Evolutionary conservation across 1,140 invertebrate genomes (phyloP).

Genomic region (Drosophila bocqueti): DNA sequence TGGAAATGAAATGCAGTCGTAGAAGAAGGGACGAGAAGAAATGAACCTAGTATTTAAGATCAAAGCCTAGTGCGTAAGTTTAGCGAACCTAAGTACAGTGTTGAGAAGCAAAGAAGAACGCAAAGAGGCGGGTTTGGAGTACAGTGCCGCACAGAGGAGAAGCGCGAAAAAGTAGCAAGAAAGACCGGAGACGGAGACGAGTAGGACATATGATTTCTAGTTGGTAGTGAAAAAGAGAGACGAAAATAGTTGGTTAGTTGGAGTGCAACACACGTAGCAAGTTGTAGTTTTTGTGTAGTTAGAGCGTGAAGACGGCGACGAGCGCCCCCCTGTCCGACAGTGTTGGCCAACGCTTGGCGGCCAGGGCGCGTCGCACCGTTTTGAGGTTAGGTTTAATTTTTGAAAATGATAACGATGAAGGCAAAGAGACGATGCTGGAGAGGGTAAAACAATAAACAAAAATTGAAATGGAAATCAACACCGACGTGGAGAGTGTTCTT

Average conservation of each 20-base stretch:
- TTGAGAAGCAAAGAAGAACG: slow-evolving; percentile 44
- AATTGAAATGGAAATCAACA: slow-evolving; percentile 21
- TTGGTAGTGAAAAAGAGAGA: slow-evolving; percentile 54
- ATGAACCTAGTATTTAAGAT: slow-evolving; percentile 71
- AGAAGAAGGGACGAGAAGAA: slow-evolving; percentile 25
- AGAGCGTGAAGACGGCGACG: slow-evolving; percentile 33
- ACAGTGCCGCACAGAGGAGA: slow-evolving; percentile 2
- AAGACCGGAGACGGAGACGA: slow-evolving; percentile 30
- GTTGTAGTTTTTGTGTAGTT: slow-evolving; percentile 76
- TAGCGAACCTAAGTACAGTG: slow-evolving; percentile 68
- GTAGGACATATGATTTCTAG: slow-evolving; percentile 68
- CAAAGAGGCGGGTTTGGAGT: slow-evolving; percentile 5
- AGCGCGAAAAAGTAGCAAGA: slow-evolving; percentile 29
- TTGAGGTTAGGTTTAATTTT: slow-evolving; percentile 66
- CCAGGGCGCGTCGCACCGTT: slow-evolving; percentile 22
- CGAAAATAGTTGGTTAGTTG: slow-evolving; percentile 55
- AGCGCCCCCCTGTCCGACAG: slow-evolving; percentile 27
- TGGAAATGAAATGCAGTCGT: slow-evolving; percentile 28
- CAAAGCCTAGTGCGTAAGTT: slow-evolving; percentile 72
- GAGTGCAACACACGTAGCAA: slow-evolving; percentile 39
- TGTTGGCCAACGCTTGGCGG: slow-evolving; percentile 37
- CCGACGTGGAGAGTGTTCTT: slow-evolving; percentile 49
- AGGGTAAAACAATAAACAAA: slow-evolving; percentile 43
- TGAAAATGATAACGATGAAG: slow-evolving; percentile 15
- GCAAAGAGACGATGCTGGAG: slow-evolving; percentile 27